Evolutionary conservation across 2,797 vertebrate genomes (phyloP).

Genomic region (Trachurus trachurus): DNA sequence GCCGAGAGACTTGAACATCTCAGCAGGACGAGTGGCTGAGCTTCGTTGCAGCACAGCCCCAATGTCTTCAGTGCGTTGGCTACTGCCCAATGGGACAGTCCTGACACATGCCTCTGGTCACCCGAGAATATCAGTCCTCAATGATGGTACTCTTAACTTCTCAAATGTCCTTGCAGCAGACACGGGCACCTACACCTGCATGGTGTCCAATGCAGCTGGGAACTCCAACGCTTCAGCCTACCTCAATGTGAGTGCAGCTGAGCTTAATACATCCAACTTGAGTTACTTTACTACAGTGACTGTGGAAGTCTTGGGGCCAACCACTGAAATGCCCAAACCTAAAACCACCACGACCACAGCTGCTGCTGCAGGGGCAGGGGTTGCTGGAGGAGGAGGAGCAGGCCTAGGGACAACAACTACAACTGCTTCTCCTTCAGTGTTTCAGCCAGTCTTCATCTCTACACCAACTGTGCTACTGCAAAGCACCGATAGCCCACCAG

Average conservation of each 20-base stretch:
- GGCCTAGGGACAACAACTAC: conserved; percentile 85
- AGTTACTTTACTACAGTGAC: conserved; percentile 99
- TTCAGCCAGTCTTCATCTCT: conserved; percentile 96
- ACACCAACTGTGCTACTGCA: conserved; percentile 95
- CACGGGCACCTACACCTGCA: conserved; percentile 97
- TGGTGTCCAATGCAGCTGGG: conserved; percentile 97
- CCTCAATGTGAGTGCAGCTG: conserved; percentile 96
- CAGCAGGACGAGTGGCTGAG: conserved; percentile 94
- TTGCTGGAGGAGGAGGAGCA: conserved; percentile 73
- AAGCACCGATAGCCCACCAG: conserved; percentile 86
- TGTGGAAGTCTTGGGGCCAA: conserved; percentile 93
- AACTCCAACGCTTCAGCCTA: conserved; percentile 98
- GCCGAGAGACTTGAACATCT: conserved; percentile 95
- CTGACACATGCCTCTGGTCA: conserved; percentile 94
- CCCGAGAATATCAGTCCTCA: conserved; percentile 93
- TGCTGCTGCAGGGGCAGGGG: conserved; percentile 70
- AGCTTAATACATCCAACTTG: conserved; percentile 97
- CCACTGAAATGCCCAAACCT: conserved; percentile 92
- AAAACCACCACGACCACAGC: conserved; percentile 87
- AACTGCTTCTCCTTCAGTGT: conserved; percentile 93
- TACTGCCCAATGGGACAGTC: conserved; percentile 94
- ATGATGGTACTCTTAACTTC: conserved; percentile 96
- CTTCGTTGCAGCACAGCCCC: conserved; percentile 93
- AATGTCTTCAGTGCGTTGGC: conserved; percentile 96
- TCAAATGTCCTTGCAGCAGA: conserved; percentile 93